Evolutionary conservation across 2,888 invertebrate species (phyloP).

Genomic region (Netelia virgata): DNA sequence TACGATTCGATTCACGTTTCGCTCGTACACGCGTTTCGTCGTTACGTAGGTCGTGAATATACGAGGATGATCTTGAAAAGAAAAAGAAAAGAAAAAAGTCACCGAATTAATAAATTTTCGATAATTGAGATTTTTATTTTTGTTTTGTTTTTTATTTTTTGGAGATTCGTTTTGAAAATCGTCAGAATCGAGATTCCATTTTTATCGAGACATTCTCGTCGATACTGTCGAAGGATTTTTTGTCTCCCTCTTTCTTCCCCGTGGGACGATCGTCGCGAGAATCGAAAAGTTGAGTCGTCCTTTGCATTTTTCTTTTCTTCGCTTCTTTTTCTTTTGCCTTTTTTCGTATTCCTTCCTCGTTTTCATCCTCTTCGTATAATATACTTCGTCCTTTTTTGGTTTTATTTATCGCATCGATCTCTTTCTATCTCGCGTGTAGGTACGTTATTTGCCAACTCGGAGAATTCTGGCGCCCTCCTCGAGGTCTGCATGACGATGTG

Average conservation of each 20-base stretch:
- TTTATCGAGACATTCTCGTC: background rate
- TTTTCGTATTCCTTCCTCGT: conserved; percentile 3
- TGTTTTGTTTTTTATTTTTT: background rate
- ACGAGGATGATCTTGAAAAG: no score
- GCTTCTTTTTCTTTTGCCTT: conserved; percentile 35
- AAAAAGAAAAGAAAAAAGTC: no score
- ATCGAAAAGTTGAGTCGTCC: conserved; percentile 34
- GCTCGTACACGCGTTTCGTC: no score
- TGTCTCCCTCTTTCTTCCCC: background rate
- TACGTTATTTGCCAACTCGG: conserved; percentile 29
- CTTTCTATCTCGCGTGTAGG: conserved; percentile 12
- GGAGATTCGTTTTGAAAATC: background rate
- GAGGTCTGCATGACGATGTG: conserved; percentile 32
- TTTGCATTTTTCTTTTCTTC: conserved; percentile 38
- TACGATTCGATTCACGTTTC: no score
- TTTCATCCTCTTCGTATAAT: background rate
- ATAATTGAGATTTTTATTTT: background rate
- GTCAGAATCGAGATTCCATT: background rate
- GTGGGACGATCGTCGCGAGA: background rate
- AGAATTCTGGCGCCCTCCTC: conserved; percentile 16
- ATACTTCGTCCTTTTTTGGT: background rate
- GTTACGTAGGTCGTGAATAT: no score
- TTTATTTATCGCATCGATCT: background rate
- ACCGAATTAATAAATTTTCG: background rate
- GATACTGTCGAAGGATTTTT: background rate